Conservation (phyloP, 35 echinoderm and acorn worm species). For the Chiridota heheva region DNA sequence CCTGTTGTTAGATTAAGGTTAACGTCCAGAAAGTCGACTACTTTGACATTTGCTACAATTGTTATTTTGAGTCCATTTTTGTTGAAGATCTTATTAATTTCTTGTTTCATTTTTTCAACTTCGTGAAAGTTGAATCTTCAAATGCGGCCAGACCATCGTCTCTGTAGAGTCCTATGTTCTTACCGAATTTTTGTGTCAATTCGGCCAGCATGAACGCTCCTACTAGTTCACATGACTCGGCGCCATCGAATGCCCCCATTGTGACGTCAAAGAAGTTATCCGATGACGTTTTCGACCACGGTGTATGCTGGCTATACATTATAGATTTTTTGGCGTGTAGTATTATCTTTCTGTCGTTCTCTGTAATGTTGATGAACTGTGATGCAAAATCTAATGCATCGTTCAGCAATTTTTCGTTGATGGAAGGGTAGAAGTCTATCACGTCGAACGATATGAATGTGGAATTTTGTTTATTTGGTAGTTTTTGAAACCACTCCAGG, state of each 20-base stretch:
- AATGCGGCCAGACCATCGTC: too few species aligned
- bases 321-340: conserved; percentile 7
- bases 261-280: conserved; percentile 38
- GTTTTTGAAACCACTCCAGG: conserved; percentile 9
- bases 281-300: conserved; percentile 16
- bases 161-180: too few species aligned
- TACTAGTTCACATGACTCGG: conserved; percentile 44
- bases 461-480: background rate
- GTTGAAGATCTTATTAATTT: too few species aligned
- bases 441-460: conserved; percentile 29
- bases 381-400: conserved; percentile 43
- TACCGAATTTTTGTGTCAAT: too few species aligned
- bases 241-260: conserved; percentile 28
- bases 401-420: conserved; percentile 25
- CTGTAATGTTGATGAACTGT: background rate
- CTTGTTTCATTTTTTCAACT: too few species aligned
- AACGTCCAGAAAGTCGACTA: too few species aligned
- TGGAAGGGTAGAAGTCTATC: conserved; percentile 27
- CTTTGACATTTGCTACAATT: too few species aligned
- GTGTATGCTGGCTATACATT: conserved; percentile 27
- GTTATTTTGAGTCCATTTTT: too few species aligned
- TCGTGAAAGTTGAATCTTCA: too few species aligned
- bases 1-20: too few species aligned
- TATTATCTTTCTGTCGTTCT: conserved; percentile 28
- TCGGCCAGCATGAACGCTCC: conserved; percentile 7